phyloP scores from a whole-genome alignment of 2,888 invertebrate species.

The Ormyrus pomaceus region DNA sequence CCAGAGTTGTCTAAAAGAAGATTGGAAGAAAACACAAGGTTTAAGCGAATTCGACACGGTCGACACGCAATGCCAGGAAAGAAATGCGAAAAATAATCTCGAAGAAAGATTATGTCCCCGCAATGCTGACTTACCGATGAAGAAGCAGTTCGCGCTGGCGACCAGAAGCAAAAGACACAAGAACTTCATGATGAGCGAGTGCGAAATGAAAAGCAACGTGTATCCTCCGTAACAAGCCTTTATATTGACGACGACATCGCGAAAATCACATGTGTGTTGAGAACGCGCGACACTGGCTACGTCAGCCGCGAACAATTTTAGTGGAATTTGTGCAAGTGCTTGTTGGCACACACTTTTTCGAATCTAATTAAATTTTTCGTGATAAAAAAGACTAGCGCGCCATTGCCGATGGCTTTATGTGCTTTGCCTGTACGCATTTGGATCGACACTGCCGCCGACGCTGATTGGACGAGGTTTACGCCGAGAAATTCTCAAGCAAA shows the following conservation, averaged over 20 bases:
- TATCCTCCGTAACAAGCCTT: conserved; percentile 29
- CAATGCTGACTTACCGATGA: conserved; percentile 31
- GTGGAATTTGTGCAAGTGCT: conserved; percentile 30
- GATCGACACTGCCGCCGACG: not conserved
- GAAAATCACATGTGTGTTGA: conserved; percentile 41
- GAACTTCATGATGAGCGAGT: conserved; percentile 41
- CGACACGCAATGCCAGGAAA: not conserved
- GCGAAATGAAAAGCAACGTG: conserved; percentile 37
- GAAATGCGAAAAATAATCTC: not conserved
- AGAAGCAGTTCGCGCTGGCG: conserved; percentile 40
- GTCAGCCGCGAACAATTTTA: conserved; percentile 35
- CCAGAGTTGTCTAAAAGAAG: conserved; percentile 23
- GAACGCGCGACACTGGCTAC: conserved; percentile 10
- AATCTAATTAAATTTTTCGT: conserved; percentile 32
- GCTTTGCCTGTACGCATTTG: conserved; percentile 1
- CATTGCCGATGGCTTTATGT: not conserved
- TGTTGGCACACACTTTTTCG: conserved; percentile 2
- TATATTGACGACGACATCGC: conserved; percentile 40
- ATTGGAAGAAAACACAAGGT: conserved; percentile 6
- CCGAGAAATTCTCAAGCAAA: not conserved
- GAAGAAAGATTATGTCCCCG: not conserved
- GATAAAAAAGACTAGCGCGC: conserved; percentile 13
- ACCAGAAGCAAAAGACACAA: conserved; percentile 37
- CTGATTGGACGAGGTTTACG: conserved; percentile 1
- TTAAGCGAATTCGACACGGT: not conserved